Percentiles rank a stretch among this genome's conserved stretches.
phyloP scores from a whole-genome alignment of 92 coral and sea anemone species.

The Epizoanthus rinbou region DNA sequence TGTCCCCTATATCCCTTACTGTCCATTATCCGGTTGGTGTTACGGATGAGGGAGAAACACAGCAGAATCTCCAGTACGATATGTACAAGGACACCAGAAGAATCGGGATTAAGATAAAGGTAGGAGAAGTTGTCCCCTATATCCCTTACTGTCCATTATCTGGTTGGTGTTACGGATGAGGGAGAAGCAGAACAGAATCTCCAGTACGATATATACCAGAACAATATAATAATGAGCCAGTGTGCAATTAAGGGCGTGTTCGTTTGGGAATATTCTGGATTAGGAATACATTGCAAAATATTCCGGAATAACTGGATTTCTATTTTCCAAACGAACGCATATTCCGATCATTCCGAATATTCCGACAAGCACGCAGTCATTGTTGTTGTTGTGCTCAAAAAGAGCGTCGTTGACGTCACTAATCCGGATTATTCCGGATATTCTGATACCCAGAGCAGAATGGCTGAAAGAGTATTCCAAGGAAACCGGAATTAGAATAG shows the following conservation, averaged over 20 bases:
- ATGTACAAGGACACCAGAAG: slow-evolving; percentile 16
- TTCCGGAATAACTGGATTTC: too few species aligned
- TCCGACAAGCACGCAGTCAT: too few species aligned
- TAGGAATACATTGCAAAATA: too few species aligned
- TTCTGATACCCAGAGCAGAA: too few species aligned
- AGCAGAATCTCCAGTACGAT: slow-evolving; percentile 53
- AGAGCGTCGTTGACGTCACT: not conserved
- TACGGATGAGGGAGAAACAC: slow-evolving; percentile 69
- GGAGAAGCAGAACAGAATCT: not conserved
- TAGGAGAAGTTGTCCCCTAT: not conserved
- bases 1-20: slow-evolving; percentile 28
- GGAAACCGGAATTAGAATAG: too few species aligned
- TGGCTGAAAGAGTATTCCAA: too few species aligned
- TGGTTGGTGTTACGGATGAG: not conserved
- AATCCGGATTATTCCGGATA: not conserved
- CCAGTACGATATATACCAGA: not conserved
- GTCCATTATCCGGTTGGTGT: slow-evolving; percentile 64
- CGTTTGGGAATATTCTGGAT: too few species aligned
- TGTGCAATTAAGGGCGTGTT: not conserved
- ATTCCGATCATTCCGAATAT: too few species aligned
- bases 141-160: not conserved
- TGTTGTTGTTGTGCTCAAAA: not conserved
- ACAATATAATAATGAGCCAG: not conserved
- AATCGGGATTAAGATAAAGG: not conserved
- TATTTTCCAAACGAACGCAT: too few species aligned